A percentile compares a stretch with the other conserved stretches of the same genome.
phyloP scores from a whole-genome alignment of 2,113 vertebrate species.

The Engystomops pustulosus region DNA sequence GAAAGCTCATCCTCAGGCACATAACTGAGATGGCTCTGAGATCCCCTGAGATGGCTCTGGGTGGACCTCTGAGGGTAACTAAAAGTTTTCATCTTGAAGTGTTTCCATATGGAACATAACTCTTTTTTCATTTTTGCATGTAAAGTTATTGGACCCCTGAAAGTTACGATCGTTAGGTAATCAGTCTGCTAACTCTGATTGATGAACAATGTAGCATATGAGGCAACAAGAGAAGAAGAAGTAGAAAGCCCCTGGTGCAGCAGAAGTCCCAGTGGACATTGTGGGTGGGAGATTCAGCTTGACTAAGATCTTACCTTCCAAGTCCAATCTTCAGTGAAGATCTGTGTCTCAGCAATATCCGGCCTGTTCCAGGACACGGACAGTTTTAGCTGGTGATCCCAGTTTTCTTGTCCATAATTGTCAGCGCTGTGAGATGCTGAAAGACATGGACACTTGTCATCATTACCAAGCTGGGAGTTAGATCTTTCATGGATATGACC shows the following conservation, averaged over 20 bases:
- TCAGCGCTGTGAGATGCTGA: slow-evolving; percentile 71
- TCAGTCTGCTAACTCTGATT: too few species aligned
- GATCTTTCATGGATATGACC: not conserved
- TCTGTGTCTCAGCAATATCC: slow-evolving; percentile 79
- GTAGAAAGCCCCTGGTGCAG: too few species aligned
- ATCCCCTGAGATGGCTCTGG: not conserved
- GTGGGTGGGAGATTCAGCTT: not conserved
- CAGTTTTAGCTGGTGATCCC: slow-evolving; percentile 78
- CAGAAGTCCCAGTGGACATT: too few species aligned
- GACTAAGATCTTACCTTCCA: slow-evolving; percentile 71
- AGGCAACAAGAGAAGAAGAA: too few species aligned
- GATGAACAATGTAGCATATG: too few species aligned
- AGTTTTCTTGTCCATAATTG: slow-evolving; percentile 62
- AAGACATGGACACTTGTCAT: not conserved
- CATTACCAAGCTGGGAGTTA: not conserved
- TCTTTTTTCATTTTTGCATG: too few species aligned
- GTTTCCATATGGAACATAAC: too few species aligned
- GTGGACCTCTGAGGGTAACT: not conserved
- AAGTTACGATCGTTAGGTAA: too few species aligned
- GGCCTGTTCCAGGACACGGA: slow-evolving; percentile 81
- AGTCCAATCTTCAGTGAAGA: slow-evolving; percentile 79
- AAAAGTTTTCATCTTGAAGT: too few species aligned
- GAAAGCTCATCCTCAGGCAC: not conserved
- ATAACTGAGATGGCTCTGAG: not conserved
- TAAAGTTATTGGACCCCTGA: too few species aligned